Percentiles rank a stretch among this genome's conserved stretches.
phyloP scores from a whole-genome alignment of 2,888 invertebrate genomes.

The Amphiduros pacificus region DNA sequence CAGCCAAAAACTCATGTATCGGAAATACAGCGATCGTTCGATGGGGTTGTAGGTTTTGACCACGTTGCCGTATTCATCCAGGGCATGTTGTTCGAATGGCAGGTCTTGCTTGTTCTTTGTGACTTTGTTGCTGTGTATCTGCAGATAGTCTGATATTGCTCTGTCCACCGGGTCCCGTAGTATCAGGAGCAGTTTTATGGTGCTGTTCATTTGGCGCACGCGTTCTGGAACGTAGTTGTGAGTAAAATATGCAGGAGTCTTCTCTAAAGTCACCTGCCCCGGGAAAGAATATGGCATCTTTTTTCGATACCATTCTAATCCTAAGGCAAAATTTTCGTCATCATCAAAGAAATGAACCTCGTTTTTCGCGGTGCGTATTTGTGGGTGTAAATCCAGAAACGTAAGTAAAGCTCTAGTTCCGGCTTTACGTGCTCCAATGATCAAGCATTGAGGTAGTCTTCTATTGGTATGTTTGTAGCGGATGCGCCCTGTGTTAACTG shows the following conservation, averaged over 20 bases:
- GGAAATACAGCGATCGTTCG: constrained; percentile 51
- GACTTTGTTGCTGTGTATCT: constrained; percentile 71
- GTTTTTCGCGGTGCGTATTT: constrained; percentile 87
- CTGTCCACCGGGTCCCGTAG: constrained; percentile 94
- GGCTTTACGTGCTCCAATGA: constrained; percentile 58
- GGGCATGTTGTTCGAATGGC: constrained; percentile 56
- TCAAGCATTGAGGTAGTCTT: constrained; percentile 56
- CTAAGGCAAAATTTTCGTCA: constrained; percentile 77
- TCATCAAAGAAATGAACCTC: constrained; percentile 97
- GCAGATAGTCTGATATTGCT: constrained; percentile 96
- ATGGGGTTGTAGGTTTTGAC: constrained; percentile 60
- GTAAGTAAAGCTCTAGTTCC: constrained; percentile 58
- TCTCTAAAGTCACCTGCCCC: constrained; percentile 93
- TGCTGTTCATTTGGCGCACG: constrained; percentile 90
- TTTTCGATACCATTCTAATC: constrained; percentile 84
- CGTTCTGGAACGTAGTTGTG: constrained; percentile 92
- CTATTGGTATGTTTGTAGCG: constrained; percentile 30
- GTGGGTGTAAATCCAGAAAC: constrained; percentile 59
- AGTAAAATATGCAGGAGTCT: constrained; percentile 96
- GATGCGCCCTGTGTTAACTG: background rate
- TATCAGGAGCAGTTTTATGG: constrained; percentile 84
- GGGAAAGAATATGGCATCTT: constrained; percentile 92
- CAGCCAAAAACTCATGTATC: constrained; percentile 88
- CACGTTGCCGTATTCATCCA: constrained; percentile 54
- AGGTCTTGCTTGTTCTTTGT: constrained; percentile 13